Evolutionary conservation across 2,113 vertebrate species (phyloP), one percentile per base, ranked within the genome.

Genomic region (Aix galericulata): DNA sequence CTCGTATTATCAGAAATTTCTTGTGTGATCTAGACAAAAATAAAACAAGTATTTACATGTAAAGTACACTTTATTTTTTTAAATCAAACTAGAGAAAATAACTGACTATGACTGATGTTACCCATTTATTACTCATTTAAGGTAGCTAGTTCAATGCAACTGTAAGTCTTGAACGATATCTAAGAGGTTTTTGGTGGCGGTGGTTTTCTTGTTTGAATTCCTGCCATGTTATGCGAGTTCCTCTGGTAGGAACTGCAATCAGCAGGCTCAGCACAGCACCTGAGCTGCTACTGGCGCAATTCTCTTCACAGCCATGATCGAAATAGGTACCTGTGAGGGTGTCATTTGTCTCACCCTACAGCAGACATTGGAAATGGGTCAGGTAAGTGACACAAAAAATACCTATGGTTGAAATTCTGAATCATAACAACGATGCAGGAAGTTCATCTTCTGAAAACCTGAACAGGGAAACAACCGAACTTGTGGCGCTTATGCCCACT

Each of bases 1-100:
- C 99, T 99, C 9, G 99, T 99, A 97, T 97, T 99, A 97, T 99
- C 99, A 29, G 99, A 99, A 97, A 99, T 99, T 98, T 99, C 99
- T 96, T 99, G 99, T 34, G 99, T 99, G 97, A 99, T 99, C 99
- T 99, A 95, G 95, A 86, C 36, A 86, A 20, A 83, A 91, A 87
- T 29, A 93, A 95, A 89, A 96, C 42, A 97, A 60, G 71, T 8
- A 32, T 83, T 94, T 82, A 60, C 11, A 67, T 5, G 25, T 68
- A 59, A 82, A 74, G 18, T 27, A 8, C 20, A 55, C 4, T 31
- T 17, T 82, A 7, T 10, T 18, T 81, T 85, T 80, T 38, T n/a
- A 62, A 58, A 74, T 50, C 42, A 89, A 60, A 22, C 31, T 60
- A 58, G 32, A 89, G 32, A 48, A 77, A 86, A 83, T 1, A 80